Evolutionary conservation across 2,797 vertebrate genomes (phyloP), one percentile per base, ranked within the genome.

Genomic region (Phylloscopus collybita): DNA sequence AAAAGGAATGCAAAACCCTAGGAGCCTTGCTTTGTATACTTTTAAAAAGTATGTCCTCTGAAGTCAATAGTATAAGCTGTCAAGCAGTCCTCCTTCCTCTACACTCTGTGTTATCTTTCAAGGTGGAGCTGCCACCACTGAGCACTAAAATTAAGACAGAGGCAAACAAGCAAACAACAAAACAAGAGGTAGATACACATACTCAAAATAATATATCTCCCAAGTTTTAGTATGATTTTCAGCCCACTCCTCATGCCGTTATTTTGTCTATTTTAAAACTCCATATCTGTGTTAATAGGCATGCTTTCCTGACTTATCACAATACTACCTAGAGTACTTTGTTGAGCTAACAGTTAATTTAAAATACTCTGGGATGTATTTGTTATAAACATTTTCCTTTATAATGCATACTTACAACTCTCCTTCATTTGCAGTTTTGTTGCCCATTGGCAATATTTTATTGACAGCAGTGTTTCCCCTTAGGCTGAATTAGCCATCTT

Each of bases 91-190:
- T 88, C 51, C 30, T 50, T 11, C 34, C 30, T 8, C 59, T 12
- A 27, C 9, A 0, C 38, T 18, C 27, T 2, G 1, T 1, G 0
- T 9, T 29, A 21, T 16, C 59, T 44, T 61, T 36, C 26, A 62
- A 66, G 69, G 30, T 17, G 26, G 19, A 74, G 27, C 34, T 53
- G 62, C 30, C 50, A 59, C 50, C 1, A 0, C 34, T 23, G 8
- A 66, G 29, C 56, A 30, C 13, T 56, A 64, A 69, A 76, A 59
- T n/a, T 34, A 87, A 66, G 59, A 56, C 1, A 36, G 69, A 70
- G 5, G n/a, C 20, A 85, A 88, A 57, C 22, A 72, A 72, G 10
- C 20, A 36, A 70, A 6, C 0, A 0, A 34, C 30, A 64, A 49
- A 71, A 69, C 2, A 4, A 27, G n/a, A 76, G 6, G 8, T 9